Conservation (phyloP, 2,888 invertebrate genomes). For the Ophion slaviceki region DNA sequence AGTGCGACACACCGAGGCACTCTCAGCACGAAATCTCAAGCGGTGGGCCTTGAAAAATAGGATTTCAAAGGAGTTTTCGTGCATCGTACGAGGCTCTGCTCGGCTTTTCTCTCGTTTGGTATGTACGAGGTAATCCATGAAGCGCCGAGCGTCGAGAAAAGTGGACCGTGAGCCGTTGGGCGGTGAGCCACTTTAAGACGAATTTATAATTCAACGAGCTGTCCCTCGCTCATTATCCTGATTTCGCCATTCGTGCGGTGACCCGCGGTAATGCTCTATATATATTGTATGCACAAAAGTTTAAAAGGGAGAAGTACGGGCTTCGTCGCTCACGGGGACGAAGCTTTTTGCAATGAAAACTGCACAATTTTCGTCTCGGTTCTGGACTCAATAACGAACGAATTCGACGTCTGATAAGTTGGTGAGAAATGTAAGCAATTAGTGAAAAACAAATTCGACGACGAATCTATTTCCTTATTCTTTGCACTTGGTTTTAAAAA, state of each 20-base stretch:
- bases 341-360: not conserved
- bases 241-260: slow-evolving; percentile 67
- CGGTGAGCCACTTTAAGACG: slow-evolving; percentile 71
- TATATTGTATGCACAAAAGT: not conserved
- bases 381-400: not conserved
- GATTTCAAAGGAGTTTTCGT: slow-evolving; percentile 37
- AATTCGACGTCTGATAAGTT: not conserved
- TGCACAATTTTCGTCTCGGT: not conserved
- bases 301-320: not conserved
- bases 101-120: not conserved
- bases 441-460: not conserved
- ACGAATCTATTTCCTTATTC: not conserved
- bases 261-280: slow-evolving; percentile 3
- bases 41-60: slow-evolving; percentile 23
- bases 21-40: slow-evolving; percentile 5
- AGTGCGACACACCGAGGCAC: not conserved
- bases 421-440: not conserved
- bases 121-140: slow-evolving; percentile 3
- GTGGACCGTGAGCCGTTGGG: slow-evolving; percentile 62
- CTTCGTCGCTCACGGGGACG: not conserved
- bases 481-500: not conserved
- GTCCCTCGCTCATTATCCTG: slow-evolving; percentile 72
- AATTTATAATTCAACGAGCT: slow-evolving; percentile 71
- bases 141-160: slow-evolving; percentile 16
- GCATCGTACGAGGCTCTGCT: slow-evolving; percentile 2